These are phyloP conservation scores for Pseudoatta argentina DNA, from an alignment of 1,140 invertebrate species.

Conservation along the genomic window DNA sequence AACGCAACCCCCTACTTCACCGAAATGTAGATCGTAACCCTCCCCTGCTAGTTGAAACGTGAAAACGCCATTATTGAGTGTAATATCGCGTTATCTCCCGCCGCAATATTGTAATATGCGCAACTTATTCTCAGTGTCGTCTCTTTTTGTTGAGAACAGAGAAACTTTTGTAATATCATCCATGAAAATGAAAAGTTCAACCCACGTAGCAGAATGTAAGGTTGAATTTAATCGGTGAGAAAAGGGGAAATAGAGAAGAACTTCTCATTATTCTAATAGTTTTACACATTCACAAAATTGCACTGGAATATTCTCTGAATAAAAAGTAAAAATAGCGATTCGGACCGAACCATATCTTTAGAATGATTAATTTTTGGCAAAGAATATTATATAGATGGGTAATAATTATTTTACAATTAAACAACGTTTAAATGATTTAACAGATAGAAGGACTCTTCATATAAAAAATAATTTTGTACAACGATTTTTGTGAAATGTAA, in stretches of 20 bases:
- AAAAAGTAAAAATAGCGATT: not conserved
- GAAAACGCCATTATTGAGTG: conserved; percentile 77
- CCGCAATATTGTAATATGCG: conserved; percentile 39
- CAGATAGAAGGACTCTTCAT: too few species aligned
- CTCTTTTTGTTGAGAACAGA: conserved; percentile 22
- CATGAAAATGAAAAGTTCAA: conserved; percentile 48
- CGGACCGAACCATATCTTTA: not conserved
- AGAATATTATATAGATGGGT: not conserved
- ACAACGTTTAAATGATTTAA: not conserved
- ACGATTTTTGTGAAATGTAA: too few species aligned
- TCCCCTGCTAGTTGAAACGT: conserved; percentile 69
- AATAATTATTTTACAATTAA: not conserved
- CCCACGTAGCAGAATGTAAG: conserved; percentile 8
- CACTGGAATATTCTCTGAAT: not conserved
- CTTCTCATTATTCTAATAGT: conserved; percentile 56
- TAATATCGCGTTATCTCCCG: conserved; percentile 58
- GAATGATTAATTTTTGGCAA: conserved; percentile 17
- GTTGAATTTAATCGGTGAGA: conserved; percentile 39
- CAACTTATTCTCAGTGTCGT: conserved; percentile 57
- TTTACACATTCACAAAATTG: conserved; percentile 18
- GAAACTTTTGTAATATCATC: conserved; percentile 42
- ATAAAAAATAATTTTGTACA: too few species aligned
- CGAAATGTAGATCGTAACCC: conserved; percentile 71
- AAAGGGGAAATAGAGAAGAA: conserved; percentile 14
- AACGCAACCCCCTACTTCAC: conserved; percentile 68